A percentile compares a stretch with the other conserved stretches of the same genome.
phyloP scores from a whole-genome alignment of 1,140 invertebrate genomes.

The Drosophila sucinea region DNA sequence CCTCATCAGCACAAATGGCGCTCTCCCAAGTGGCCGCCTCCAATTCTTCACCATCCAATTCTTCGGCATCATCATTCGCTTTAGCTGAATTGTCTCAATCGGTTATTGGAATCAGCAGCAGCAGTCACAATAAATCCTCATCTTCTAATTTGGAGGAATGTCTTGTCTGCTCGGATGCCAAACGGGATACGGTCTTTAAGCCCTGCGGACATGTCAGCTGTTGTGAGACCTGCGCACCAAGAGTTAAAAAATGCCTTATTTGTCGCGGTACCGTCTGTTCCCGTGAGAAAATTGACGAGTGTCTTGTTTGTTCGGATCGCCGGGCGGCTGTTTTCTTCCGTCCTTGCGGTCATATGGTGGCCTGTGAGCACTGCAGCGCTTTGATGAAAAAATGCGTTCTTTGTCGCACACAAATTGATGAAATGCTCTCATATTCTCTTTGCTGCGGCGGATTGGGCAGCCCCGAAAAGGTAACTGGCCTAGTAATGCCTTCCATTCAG shows the following conservation, averaged over 20 bases:
- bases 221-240: slow-evolving; percentile 94
- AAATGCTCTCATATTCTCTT: slow-evolving; percentile 88
- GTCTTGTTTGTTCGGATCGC: slow-evolving; percentile 97
- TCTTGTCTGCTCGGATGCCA: slow-evolving; percentile 96
- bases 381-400: slow-evolving; percentile 98
- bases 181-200: slow-evolving; percentile 91
- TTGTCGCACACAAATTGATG: slow-evolving; percentile 94
- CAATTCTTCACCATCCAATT: slow-evolving; percentile 34
- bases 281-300: slow-evolving; percentile 96
- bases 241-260: slow-evolving; percentile 97
- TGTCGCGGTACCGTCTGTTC: slow-evolving; percentile 93
- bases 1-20: slow-evolving; percentile 58
- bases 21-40: slow-evolving; percentile 42
- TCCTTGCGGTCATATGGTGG: slow-evolving; percentile 97
- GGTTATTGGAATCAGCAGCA: slow-evolving; percentile 42
- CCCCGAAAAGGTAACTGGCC: slow-evolving; percentile 84
- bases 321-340: slow-evolving; percentile 95
- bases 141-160: slow-evolving; percentile 92
- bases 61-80: slow-evolving; percentile 44
- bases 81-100: slow-evolving; percentile 67
- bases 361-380: slow-evolving; percentile 95
- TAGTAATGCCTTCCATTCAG: slow-evolving; percentile 3
- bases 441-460: slow-evolving; percentile 87
- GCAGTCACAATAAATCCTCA: slow-evolving; percentile 19
- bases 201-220: slow-evolving; percentile 97